phyloP scores from a whole-genome alignment of 2,888 invertebrate genomes.

The Athalia circularis region DNA sequence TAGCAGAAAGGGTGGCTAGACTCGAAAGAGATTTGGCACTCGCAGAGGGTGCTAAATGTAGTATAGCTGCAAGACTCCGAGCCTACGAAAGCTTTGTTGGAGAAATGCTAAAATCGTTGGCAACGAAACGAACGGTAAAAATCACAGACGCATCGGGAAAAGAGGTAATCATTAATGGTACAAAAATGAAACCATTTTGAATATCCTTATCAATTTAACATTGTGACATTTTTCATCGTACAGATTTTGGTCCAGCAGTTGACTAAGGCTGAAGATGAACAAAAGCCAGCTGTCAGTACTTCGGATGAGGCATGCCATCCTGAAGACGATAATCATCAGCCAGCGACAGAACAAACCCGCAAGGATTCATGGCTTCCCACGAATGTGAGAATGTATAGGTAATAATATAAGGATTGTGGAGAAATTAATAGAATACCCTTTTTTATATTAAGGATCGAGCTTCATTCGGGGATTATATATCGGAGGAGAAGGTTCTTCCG shows the following conservation, averaged over 20 bases:
- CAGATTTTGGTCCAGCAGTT: too few species aligned
- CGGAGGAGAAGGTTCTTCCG: neutral
- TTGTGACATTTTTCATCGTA: too few species aligned
- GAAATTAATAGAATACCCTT: neutral
- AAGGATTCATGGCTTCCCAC: neutral
- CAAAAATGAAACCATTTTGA: too few species aligned
- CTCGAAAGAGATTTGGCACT: slow-evolving; percentile 52
- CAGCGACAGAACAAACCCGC: too few species aligned
- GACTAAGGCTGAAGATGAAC: too few species aligned
- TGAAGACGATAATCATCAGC: too few species aligned
- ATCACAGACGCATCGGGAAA: slow-evolving; percentile 52
- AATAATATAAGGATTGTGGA: neutral
- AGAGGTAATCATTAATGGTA: slow-evolving; percentile 45
- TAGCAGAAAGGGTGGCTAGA: slow-evolving; percentile 51
- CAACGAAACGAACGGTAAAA: slow-evolving; percentile 48
- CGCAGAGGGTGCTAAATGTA: slow-evolving; percentile 49
- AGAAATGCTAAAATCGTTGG: slow-evolving; percentile 52
- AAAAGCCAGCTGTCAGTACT: too few species aligned
- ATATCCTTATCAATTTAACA: neutral
- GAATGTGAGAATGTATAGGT: neutral
- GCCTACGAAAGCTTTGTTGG: slow-evolving; percentile 53
- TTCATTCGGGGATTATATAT: neutral
- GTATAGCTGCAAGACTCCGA: slow-evolving; percentile 48
- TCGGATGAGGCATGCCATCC: too few species aligned
- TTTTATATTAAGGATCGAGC: slow-evolving; percentile 16